Base-by-base conservation (phyloP, 2,113 vertebrate species). In the Neolamprologus longior region DNA sequence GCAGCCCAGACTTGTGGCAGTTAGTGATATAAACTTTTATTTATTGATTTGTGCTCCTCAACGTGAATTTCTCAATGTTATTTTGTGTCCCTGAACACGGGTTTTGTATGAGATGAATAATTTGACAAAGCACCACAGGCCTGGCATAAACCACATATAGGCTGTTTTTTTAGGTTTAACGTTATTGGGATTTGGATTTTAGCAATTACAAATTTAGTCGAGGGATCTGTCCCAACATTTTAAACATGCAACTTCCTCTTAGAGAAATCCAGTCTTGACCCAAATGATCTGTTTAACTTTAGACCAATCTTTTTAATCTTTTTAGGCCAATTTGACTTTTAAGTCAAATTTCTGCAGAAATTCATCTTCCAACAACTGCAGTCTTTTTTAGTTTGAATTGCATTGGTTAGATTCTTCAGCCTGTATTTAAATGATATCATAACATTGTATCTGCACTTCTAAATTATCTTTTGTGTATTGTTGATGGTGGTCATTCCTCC, bases 111-210 rank as follows among this genome's bases (percentile, higher is more conserved):
- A 37, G 19, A 37, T 66, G 19, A 66, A 66, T 0, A 66, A 66
- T 66, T 66, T 66, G 19, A 66, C 17, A 66, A 66, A 66, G 7
- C 61, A 66, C 33, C 61, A 66, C 61, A 66, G 61, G 61, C 61
- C 19, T 66, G 33, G 19, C 61, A 66, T 66, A 66, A 37, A 21
- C 33, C 19, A 66, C 31, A 35, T 35, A 7, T 5, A 35, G 17
- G 17, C 17, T 35, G 31, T 12, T 37, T 66, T 63, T 66, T 37
- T 37, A 21, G 1, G 61, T 73, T 73, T 73, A 2, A 15, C 37
- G 0, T 73, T 45, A 73, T 24, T 73, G 3, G 3, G 1, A 24
- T 24, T 42, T 26, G 66, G 37, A 4, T 45, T 73, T 42, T 45
- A 73, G 37, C 66, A 45, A 73, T 45, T 73, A 26, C 40, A 45